Conservation (phyloP, 2,888 invertebrate species). For the Dinocampus coccinellae region DNA sequence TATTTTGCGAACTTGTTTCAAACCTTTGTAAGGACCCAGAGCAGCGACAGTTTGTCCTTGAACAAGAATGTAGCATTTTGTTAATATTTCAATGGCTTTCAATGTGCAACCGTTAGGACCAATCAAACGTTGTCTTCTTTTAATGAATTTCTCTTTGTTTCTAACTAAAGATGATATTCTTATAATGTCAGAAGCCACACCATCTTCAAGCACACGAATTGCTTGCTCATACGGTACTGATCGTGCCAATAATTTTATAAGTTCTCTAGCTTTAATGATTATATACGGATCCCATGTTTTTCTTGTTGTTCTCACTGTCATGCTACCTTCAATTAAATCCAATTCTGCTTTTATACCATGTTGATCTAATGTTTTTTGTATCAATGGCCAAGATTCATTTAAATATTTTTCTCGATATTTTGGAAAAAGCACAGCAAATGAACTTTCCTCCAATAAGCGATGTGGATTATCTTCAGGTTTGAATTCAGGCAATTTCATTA, state of each 20-base stretch:
- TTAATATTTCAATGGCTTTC: slow-evolving; percentile 95
- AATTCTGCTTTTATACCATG: slow-evolving; percentile 87
- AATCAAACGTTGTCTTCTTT: slow-evolving; percentile 92
- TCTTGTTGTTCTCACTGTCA: slow-evolving; percentile 93
- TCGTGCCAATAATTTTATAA: slow-evolving; percentile 93
- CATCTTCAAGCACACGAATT: slow-evolving; percentile 86
- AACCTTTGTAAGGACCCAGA: slow-evolving; percentile 94
- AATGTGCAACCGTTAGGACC: slow-evolving; percentile 98
- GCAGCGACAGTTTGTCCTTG: slow-evolving; percentile 98
- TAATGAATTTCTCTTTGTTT: slow-evolving; percentile 95
- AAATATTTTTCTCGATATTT: slow-evolving; percentile 97
- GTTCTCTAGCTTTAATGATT: slow-evolving; percentile 94
- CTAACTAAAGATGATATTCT: slow-evolving; percentile 93
- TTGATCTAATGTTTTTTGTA: slow-evolving; percentile 86
- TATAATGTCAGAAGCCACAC: slow-evolving; percentile 93
- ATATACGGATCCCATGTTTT: slow-evolving; percentile 99
- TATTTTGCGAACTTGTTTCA: slow-evolving; percentile 85
- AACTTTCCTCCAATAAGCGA: slow-evolving; percentile 91
- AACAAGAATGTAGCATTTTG: slow-evolving; percentile 95
- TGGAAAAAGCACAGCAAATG: slow-evolving; percentile 97
- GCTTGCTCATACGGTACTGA: slow-evolving; percentile 99
- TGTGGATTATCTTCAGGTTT: slow-evolving; percentile 90
- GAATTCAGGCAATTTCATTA: slow-evolving; percentile 88
- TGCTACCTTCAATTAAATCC: slow-evolving; percentile 93
- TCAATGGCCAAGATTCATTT: slow-evolving; percentile 94